Conservation (phyloP, 2,797 vertebrate species). For the Paramormyrops hopkinsi region DNA sequence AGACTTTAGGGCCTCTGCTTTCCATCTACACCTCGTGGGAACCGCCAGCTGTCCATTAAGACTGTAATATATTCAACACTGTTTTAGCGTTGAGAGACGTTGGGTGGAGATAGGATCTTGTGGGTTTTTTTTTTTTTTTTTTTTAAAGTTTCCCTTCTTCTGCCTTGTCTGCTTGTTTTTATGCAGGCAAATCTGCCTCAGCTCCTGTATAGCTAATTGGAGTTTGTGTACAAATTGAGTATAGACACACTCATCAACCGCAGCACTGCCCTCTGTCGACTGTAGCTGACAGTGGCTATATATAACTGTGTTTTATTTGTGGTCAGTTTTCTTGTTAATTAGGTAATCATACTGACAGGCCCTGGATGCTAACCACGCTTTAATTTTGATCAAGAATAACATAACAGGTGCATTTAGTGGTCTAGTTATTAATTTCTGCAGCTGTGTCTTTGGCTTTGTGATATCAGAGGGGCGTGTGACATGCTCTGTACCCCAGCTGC, state of each 20-base stretch:
- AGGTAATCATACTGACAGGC: neutral
- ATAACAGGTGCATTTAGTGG: neutral
- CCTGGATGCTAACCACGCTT: neutral
- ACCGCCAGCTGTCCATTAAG: neutral
- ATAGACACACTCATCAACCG: neutral
- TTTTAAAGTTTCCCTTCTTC: neutral
- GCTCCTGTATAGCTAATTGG: neutral
- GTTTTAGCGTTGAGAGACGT: neutral
- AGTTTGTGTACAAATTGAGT: neutral
- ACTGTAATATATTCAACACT: neutral
- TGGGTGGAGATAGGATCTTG: neutral
- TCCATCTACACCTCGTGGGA: neutral
- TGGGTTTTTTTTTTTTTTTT: neutral
- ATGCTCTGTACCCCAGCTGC: neutral
- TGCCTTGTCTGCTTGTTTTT: neutral
- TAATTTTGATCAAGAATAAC: neutral
- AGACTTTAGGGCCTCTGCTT: neutral
- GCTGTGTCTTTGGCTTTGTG: slow-evolving; percentile 29
- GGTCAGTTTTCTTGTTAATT: neutral
- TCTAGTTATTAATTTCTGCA: slow-evolving; percentile 55
- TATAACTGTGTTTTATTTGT: neutral
- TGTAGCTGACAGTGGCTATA: neutral
- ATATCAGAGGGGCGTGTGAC: neutral
- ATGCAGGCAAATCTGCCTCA: neutral
- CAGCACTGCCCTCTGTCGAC: neutral